These are phyloP conservation scores for Xiphophorus hellerii DNA, from an alignment of 2,113 vertebrate genomes.

Conservation along the genomic window DNA sequence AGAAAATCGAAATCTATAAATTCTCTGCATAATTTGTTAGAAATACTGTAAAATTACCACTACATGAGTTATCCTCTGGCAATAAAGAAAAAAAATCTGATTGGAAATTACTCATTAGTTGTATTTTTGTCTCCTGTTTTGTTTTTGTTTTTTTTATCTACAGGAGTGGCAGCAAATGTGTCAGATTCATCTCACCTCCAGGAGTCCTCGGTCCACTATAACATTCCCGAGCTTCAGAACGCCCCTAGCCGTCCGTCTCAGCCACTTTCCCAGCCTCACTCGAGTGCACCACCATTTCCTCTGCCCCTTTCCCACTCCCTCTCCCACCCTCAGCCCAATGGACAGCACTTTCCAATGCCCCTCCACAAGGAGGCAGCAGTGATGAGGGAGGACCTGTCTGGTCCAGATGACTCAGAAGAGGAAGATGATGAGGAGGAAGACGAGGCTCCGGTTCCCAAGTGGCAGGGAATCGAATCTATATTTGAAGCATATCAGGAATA, in stretches of 20 bases:
- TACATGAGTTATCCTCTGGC: too few species aligned
- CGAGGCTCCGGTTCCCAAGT: conserved; percentile 82
- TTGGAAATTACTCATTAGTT: background rate
- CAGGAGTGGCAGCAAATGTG: conserved; percentile 78
- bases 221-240: conserved; percentile 95
- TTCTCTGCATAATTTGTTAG: too few species aligned
- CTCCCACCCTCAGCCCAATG: conserved; percentile 83
- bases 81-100: background rate
- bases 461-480: conserved; percentile 96
- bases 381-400: conserved; percentile 73
- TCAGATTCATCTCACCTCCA: conserved; percentile 90
- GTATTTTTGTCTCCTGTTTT: background rate
- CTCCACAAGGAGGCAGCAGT: conserved; percentile 72
- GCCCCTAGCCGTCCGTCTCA: conserved; percentile 66
- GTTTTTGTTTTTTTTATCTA: background rate
- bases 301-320: conserved; percentile 43
- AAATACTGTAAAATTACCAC: too few species aligned
- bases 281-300: conserved; percentile 69
- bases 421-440: conserved; percentile 83
- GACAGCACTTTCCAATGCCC: conserved; percentile 82
- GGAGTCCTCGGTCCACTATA: conserved; percentile 94
- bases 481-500: conserved; percentile 99
- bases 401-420: conserved; percentile 83
- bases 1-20: too few species aligned
- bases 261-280: conserved; percentile 67